Base-by-base conservation (phyloP, 2,888 invertebrate genomes). In the Erebia ligea region DNA sequence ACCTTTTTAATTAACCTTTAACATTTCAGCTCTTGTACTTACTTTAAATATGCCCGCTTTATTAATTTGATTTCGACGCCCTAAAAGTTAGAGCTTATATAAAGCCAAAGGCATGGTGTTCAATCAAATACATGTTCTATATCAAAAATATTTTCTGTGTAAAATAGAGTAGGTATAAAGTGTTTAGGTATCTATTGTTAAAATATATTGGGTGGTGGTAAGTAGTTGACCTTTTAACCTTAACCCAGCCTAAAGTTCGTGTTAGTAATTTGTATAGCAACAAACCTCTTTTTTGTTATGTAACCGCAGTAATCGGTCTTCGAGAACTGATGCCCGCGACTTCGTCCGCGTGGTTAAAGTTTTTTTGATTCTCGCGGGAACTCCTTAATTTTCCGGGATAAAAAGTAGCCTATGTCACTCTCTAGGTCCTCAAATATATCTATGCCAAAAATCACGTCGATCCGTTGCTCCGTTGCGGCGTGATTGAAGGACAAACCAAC, bases 221-320 rank as follows among this genome's bases (percentile, higher is more conserved):
- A 40, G 59, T 59, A 40, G 59, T 59, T 59, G 59, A 59, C 40
- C 17, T 40, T 58, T 59, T 40, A 42, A 40, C 59, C 40, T 42
- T 59, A 59, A 42, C 40, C 40, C 25, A 17, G 52, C 52, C 52
- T 52, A 52, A 17, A 52, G 52, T 10, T 19, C 54, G 54, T 54
- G 54, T 19, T 10, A 54, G 54, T 19, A 19, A 54, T 54, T 54
- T 54, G 19, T 54, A 17, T 19, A 19, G 10, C 54, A 19, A 54
- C 54, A 2, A 17, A n/a, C 9, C n/a, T 52, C 17, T 10, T 19
- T 54, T 54, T 17, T 54, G 54, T 54, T 54, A 54, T 9, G 17
- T 9, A 52, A 52, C 17, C 17, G 17, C 17, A 9, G 17, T 19
- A 19, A 54, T 54, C 19, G 17, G 17, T 17, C 17, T 52, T 52